phyloP scores from a whole-genome alignment of 2,113 vertebrate species.

The Urocolius indicus region DNA sequence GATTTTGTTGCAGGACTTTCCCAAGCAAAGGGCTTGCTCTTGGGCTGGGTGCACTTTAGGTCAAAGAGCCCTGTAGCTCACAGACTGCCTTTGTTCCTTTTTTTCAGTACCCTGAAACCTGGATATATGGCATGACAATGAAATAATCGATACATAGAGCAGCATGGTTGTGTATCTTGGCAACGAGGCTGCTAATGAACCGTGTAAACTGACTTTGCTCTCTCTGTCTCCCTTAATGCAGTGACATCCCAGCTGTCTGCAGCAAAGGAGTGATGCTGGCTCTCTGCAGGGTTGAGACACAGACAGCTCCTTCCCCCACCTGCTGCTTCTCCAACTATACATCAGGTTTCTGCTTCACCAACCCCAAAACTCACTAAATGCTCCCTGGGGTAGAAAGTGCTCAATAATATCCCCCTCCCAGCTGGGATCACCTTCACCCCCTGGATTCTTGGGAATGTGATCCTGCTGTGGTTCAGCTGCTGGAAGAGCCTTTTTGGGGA shows the following conservation, averaged over 20 bases:
- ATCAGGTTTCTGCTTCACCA: not conserved
- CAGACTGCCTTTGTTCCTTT: not conserved
- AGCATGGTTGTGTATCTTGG: constrained; percentile 38
- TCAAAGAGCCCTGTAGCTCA: not conserved
- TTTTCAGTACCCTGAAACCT: not conserved
- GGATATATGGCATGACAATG: not conserved
- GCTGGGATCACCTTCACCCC: not conserved
- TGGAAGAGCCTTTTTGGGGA: not conserved
- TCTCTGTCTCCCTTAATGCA: not conserved
- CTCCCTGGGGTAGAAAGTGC: not conserved
- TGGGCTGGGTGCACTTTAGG: not conserved
- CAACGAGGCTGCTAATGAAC: constrained; percentile 29
- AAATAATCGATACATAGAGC: constrained; percentile 40
- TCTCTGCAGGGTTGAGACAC: not conserved
- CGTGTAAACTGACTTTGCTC: not conserved
- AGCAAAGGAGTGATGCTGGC: not conserved
- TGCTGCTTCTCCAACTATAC: not conserved
- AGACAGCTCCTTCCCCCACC: not conserved
- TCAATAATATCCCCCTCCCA: not conserved
- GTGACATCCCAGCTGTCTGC: not conserved
- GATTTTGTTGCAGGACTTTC: not conserved
- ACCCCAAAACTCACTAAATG: not conserved
- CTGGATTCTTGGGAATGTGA: not conserved
- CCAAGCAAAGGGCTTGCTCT: not conserved
- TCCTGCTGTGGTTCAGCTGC: not conserved